Base-by-base conservation (phyloP, 2,888 invertebrate genomes). In the Tetragnatha montana region DNA sequence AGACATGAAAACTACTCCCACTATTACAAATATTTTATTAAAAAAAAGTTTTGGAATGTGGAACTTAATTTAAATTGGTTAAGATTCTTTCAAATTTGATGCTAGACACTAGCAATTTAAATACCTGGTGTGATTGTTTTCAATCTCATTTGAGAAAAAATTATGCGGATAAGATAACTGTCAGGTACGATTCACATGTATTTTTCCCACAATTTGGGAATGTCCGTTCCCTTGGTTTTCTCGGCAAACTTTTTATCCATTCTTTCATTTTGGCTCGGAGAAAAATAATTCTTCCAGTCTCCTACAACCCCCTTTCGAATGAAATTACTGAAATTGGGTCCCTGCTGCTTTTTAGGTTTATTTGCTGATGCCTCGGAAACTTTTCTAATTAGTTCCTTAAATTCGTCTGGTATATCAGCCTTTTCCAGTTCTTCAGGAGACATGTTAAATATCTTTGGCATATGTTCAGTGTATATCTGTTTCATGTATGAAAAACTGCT, bases 241-340 rank as follows among this genome's bases (percentile, higher is more conserved):
- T 91, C 86, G 2, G 21, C 71, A 21, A 87, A 83, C 47, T 85
- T 88, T 19, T 91, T 74, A 47, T 88, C 86, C 76, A 91, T 17
- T 19, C 88, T 71, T 19, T 60, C 35, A 7, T 76, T 87, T 79
- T 91, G 91, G 68, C 91, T 92, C 49, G 93, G 92, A 6, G 93
- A 93, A 92, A 94, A 94, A 87, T 93, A 92, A 70, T 92, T 93
- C 91, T 92, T 93, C 94, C 94, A 94, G 91, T 94, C 94, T 7
- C 94, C 94, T 4, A 94, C 93, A 21, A 91, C 91, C 14, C 93
- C 88, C 50, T 88, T 88, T 8, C 88, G 73, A 4, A 88, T 74
- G 17, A 82, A 82, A 19, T 73, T 82, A 8, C n/a, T 51, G 0
- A 60, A 3, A 6, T 49, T 12, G 10, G 73, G 73, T 12, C 50